These are phyloP conservation scores for Spisula solida DNA, from an alignment of 2,888 invertebrate genomes.

Conservation along the genomic window DNA sequence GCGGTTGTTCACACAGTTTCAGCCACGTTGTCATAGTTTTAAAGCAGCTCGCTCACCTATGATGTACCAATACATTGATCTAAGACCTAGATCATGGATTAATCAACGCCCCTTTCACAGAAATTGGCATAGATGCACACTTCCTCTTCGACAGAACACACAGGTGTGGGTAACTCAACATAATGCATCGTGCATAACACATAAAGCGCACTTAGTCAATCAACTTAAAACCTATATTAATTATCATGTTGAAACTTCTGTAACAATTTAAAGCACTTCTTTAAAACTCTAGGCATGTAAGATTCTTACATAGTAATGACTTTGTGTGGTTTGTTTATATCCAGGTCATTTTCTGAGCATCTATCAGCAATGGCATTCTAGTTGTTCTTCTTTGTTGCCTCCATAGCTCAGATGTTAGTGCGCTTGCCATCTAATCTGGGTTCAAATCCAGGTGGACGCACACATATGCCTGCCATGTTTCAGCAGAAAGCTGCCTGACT, in stretches of 20 bases:
- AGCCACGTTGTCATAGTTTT: constrained; percentile 42
- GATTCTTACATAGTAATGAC: background rate
- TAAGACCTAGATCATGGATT: constrained; percentile 47
- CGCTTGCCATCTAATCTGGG: no score
- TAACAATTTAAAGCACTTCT: constrained; percentile 2
- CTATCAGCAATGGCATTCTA: background rate
- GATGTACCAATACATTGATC: constrained; percentile 55
- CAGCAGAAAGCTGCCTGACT: no score
- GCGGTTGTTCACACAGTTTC: constrained; percentile 47
- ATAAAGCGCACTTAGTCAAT: background rate
- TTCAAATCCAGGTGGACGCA: no score
- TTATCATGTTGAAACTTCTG: constrained; percentile 7
- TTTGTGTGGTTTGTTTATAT: background rate
- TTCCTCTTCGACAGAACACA: constrained; percentile 37
- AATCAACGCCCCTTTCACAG: constrained; percentile 23
- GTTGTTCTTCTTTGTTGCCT: no score
- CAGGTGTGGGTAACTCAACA: constrained; percentile 46
- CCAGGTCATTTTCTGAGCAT: background rate
- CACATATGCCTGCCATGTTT: no score
- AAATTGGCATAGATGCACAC: constrained; percentile 48
- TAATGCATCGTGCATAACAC: background rate
- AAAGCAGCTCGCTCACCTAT: constrained; percentile 26
- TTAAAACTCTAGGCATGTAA: background rate
- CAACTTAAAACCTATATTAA: background rate
- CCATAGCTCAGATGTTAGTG: no score